Evolutionary conservation across 2,888 invertebrate genomes (phyloP), one percentile per base, ranked within the genome.

Genomic region (Ennomos erosarius): DNA sequence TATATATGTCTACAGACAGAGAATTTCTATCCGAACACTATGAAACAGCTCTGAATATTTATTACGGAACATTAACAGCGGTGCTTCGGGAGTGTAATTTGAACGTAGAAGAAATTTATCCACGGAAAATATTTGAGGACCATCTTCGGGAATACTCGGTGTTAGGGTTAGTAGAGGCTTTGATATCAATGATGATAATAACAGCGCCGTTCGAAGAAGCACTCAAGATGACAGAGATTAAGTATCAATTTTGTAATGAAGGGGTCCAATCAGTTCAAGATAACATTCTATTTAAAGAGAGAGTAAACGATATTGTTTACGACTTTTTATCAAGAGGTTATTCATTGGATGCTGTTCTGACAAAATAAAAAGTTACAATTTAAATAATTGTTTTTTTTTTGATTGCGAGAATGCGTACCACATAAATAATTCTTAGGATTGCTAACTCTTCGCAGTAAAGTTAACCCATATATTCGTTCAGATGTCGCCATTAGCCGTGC

Each of bases 141-240:
- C 85, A 89, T 64, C 76, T 88, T 6, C 74, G 64, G 47, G 70
- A 76, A 59, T 87, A 87, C 69, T 86, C 88, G 2, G 81, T 88
- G 3, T 70, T 85, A 34, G 88, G 87, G 33, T 75, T 88, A 60
- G 79, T 87, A 62, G 89, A 89, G 70, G 86, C 88, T 56, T 72
- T 89, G 57, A 78, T 88, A 65, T 86, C 87, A 16, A 84, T 88
- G 87, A 84, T 85, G 74, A 87, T 89, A 73, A 86, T 89, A 69
- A 89, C 89, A 16, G 84, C 86, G 9, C 75, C 75, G 37, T 71
- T 75, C 39, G 88, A 86, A 46, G 85, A 85, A 36, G 86, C 87
- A 9, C 69, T 80, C 37, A 80, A 85, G 75, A 83, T 88, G 84
- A 78, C 78, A 49, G 84, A 85, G 75, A 77, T 78, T 68, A 85